A percentile compares a stretch with the other conserved stretches of the same genome.
phyloP scores from a whole-genome alignment of 1,140 invertebrate genomes.

The Drosophila mayri region DNA sequence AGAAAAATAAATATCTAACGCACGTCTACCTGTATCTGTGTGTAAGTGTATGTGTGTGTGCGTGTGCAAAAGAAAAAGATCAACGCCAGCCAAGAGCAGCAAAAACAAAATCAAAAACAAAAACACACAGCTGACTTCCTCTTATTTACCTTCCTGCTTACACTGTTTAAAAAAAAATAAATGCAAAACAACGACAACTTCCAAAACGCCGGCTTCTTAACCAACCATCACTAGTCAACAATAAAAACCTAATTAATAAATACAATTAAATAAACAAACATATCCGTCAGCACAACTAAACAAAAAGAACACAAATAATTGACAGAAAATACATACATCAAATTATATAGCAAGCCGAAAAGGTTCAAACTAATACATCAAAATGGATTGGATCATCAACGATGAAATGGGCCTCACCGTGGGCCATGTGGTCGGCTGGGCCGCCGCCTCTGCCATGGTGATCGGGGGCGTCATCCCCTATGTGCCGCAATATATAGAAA shows the following conservation, averaged over 20 bases:
- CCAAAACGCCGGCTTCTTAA: conserved; percentile 33
- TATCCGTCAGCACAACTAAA: conserved; percentile 59
- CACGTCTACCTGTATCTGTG: conserved; percentile 46
- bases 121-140: conserved; percentile 47
- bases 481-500: conserved; percentile 97
- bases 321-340: neutral
- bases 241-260: conserved; percentile 13
- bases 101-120: conserved; percentile 34
- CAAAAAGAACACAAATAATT: conserved; percentile 11
- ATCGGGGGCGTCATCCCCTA: conserved; percentile 94
- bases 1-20: conserved; percentile 38
- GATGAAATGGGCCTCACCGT: conserved; percentile 89
- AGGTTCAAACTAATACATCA: conserved; percentile 22
- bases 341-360: conserved; percentile 2
- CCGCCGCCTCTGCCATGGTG: conserved; percentile 93
- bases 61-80: conserved; percentile 44
- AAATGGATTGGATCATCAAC: conserved; percentile 89
- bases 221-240: conserved; percentile 46
- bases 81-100: conserved; percentile 34
- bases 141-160: conserved; percentile 25
- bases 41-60: conserved; percentile 38
- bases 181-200: conserved; percentile 45
- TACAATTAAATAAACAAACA: conserved; percentile 43
- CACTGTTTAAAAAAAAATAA: conserved; percentile 33
- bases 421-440: conserved; percentile 88